A percentile compares a stretch with the other conserved stretches of the same genome.
Conservation (phyloP, 2,797 vertebrate genomes). For the Amblyopsis hoosieri region DNA sequence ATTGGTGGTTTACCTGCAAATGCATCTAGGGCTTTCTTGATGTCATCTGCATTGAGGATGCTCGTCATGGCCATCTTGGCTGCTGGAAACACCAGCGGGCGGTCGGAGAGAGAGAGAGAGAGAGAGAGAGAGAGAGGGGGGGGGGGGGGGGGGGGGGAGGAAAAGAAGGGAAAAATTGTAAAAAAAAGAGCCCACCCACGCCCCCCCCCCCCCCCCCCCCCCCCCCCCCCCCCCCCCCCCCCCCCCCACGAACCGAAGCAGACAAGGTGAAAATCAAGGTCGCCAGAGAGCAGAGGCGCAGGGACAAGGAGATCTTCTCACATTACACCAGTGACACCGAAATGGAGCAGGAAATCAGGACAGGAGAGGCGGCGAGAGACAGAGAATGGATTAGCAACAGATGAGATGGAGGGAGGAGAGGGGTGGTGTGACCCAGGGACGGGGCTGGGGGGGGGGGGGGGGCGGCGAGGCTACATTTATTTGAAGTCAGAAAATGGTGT, state of each 20-base stretch:
- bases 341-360: slow-evolving; percentile 62
- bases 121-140: no score
- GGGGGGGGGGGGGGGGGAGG: background rate
- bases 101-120: background rate
- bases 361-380: slow-evolving; percentile 45
- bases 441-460: background rate
- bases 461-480: no score
- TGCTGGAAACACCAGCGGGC: slow-evolving; percentile 23
- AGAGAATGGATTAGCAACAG: slow-evolving; percentile 32
- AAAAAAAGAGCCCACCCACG: no score
- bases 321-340: slow-evolving; percentile 54
- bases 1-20: slow-evolving; percentile 83
- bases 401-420: background rate
- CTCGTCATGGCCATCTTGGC: slow-evolving; percentile 92
- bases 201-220: no score
- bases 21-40: slow-evolving; percentile 91
- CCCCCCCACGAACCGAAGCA: no score
- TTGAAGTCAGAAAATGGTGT: no score
- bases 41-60: slow-evolving; percentile 89
- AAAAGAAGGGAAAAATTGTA: no score
- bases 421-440: background rate
- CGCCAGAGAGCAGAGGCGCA: slow-evolving; percentile 30
- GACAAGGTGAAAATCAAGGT: slow-evolving; percentile 57
- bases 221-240: no score
- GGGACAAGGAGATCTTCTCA: slow-evolving; percentile 44